phyloP scores from a whole-genome alignment of 2,113 vertebrate species.

The Gavialis gangeticus region DNA sequence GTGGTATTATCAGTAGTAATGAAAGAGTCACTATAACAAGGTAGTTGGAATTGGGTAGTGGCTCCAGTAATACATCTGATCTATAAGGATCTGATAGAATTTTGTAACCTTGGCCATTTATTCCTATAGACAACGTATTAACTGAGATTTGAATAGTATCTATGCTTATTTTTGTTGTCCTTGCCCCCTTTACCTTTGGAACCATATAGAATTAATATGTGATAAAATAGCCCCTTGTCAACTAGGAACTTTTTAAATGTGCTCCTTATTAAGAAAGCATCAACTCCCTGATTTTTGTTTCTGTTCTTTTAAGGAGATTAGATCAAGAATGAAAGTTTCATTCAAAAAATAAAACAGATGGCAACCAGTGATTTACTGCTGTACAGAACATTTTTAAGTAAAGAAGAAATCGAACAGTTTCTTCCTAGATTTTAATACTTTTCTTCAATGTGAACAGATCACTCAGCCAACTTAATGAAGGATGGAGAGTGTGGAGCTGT shows the following conservation, averaged over 20 bases:
- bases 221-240: background rate
- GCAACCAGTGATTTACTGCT: too few relatives aligned
- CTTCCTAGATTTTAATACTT: too few relatives aligned
- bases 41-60: background rate
- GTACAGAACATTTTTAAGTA: too few relatives aligned
- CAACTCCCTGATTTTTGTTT: background rate
- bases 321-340: background rate
- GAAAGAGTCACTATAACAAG: background rate
- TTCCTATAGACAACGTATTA: background rate
- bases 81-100: background rate
- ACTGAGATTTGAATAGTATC: background rate
- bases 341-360: background rate
- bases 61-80: background rate
- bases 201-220: background rate
- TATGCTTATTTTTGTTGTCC: background rate
- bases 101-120: background rate
- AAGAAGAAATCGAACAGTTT: too few relatives aligned
- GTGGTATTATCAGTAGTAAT: background rate
- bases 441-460: too few relatives aligned
- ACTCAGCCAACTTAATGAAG: too few relatives aligned
- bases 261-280: background rate
- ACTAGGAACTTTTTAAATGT: background rate
- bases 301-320: background rate
- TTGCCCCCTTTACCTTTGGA: background rate
- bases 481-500: too few relatives aligned